Evolutionary conservation across 2,888 invertebrate genomes (phyloP), one percentile per base, ranked within the genome.

Genomic region (Lapara coniferarum): DNA sequence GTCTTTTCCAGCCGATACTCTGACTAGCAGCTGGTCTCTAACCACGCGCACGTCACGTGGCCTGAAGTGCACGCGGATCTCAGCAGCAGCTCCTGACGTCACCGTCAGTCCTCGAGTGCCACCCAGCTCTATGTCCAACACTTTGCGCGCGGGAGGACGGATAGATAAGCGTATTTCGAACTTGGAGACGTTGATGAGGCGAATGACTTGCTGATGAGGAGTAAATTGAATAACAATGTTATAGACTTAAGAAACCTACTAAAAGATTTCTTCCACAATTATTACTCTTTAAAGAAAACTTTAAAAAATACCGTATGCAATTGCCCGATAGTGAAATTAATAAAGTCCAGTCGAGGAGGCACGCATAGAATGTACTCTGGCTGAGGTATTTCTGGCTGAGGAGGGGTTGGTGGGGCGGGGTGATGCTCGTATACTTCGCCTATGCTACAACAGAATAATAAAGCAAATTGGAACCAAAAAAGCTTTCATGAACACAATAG

Each of bases 251-350:
- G 2, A 37, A 37, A 37, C 37, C 8, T 37, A 37, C 5, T 37
- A 37, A 37, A 37, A 7, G 37, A 37, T 37, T 37, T 37, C 8
- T 37, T 37, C 37, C 5, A 8, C 8, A 37, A 6, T n/a, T 52
- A 7, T n/a, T 16, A 19, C 0, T 44, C 14, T 66, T 14, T 37
- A 52, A 67, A 58, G 49, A 10, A 30, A 14, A 67, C 10, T 12
- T 53, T 19, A 67, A 4, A 8, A 66, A 74, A 77, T 71, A 92
- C 91, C 76, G 85, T 83, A 67, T 91, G 77, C 14, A 81, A 63
- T 1, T 83, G 74, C 55, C 91, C 91, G 14, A 90, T 70, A 3
- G 80, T 81, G 72, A 90, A 92, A 78, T 92, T 90, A 68, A 91
- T 71, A 71, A 92, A 91, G 25, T 86, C 78, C 2, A 92, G 74